Conservation (phyloP, 2,113 vertebrate genomes). For the Pygathrix nemaeus region DNA sequence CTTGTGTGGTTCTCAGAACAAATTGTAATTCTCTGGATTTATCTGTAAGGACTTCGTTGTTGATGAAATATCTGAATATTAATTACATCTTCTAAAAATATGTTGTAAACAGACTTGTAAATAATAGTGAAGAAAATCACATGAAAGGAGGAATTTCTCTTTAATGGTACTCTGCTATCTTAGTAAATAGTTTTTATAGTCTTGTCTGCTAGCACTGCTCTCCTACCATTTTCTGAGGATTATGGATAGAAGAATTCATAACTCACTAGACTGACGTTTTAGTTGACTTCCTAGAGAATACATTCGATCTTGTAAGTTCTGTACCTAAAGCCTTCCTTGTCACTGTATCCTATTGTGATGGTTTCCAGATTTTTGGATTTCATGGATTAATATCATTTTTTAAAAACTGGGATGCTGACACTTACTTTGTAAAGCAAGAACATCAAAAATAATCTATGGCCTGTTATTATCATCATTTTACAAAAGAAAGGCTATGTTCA, state of each 20-base stretch:
- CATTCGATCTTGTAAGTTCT: neutral
- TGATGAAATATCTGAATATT: neutral
- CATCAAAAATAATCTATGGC: neutral
- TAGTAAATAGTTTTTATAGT: neutral
- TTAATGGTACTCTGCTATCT: neutral
- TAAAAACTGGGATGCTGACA: neutral
- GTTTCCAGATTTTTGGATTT: neutral
- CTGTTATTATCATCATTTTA: neutral
- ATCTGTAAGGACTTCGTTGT: neutral
- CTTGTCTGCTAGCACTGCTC: neutral
- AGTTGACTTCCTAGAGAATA: neutral
- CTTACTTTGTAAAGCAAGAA: neutral
- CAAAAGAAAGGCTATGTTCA: neutral
- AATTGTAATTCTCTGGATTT: neutral
- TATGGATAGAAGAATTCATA: neutral
- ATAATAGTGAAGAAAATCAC: neutral
- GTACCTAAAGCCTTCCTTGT: neutral
- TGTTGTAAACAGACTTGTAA: neutral
- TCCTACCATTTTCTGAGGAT: neutral
- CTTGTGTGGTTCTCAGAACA: conserved; percentile 7
- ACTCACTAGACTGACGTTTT: neutral
- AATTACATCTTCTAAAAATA: neutral
- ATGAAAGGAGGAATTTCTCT: neutral
- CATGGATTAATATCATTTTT: neutral
- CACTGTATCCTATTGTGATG: neutral